These are phyloP conservation scores for Porphyrio hochstetteri DNA, from an alignment of 2,113 vertebrate species.

Conservation along the genomic window DNA sequence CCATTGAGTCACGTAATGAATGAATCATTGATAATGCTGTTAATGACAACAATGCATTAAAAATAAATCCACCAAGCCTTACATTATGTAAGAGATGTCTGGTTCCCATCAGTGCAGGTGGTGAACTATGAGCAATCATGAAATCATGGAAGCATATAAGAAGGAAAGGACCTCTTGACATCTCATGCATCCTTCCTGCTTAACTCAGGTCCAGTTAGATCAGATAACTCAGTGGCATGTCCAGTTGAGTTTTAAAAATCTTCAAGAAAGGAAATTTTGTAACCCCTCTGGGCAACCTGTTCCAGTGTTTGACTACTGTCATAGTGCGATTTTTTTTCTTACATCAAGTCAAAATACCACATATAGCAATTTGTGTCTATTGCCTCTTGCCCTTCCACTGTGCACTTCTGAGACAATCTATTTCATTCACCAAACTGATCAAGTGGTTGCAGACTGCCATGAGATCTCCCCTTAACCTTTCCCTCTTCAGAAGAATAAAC, in stretches of 20 bases:
- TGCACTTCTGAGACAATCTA: background rate
- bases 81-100: background rate
- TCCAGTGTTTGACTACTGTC: background rate
- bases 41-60: background rate
- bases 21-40: background rate
- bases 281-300: background rate
- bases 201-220: background rate
- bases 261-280: background rate
- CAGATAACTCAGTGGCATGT: background rate
- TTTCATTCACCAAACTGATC: background rate
- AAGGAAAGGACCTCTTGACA: background rate
- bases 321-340: background rate
- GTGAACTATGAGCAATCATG: background rate
- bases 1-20: background rate
- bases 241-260: background rate
- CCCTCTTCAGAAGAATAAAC: background rate
- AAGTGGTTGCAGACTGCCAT: background rate
- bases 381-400: background rate
- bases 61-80: background rate
- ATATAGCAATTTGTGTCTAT: background rate
- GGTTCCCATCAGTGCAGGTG: background rate
- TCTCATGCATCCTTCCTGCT: background rate
- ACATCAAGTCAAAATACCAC: background rate
- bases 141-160: background rate
- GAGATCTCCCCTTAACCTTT: background rate